phyloP scores from a whole-genome alignment of 2,113 vertebrate genomes.

The Neodontobutis hainanensis region DNA sequence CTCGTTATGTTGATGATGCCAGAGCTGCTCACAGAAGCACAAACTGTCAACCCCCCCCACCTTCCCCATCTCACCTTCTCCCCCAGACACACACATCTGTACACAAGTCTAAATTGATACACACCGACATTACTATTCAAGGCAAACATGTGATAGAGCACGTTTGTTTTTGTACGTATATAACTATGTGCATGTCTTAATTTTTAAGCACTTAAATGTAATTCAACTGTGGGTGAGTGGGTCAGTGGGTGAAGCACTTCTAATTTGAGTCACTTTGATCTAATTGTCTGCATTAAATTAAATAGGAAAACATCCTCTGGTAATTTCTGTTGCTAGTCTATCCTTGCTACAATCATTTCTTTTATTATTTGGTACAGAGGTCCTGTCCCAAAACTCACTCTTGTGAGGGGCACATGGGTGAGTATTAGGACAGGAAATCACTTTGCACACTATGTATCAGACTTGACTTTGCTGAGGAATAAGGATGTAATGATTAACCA shows the following conservation, averaged over 20 bases:
- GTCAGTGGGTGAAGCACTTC: slow-evolving; percentile 30
- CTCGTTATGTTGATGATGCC: slow-evolving; percentile 79
- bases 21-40: slow-evolving; percentile 67
- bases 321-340: neutral
- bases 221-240: slow-evolving; percentile 26
- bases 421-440: no score
- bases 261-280: slow-evolving; percentile 17
- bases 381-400: no score
- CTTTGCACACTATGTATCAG: no score
- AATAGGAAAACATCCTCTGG: neutral
- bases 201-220: slow-evolving; percentile 12
- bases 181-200: neutral
- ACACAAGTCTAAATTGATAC: slow-evolving; percentile 27
- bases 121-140: slow-evolving; percentile 14
- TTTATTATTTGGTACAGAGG: no score
- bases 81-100: slow-evolving; percentile 42
- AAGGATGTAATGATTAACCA: no score
- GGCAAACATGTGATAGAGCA: slow-evolving; percentile 8
- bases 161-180: slow-evolving; percentile 11
- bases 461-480: no score
- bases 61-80: neutral
- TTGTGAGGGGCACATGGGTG: no score
- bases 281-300: slow-evolving; percentile 7
- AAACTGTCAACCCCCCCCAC: slow-evolving; percentile 59
- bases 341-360: no score